Base-by-base conservation (phyloP, 2,113 vertebrate species). In the Pseudopipra pipra region DNA sequence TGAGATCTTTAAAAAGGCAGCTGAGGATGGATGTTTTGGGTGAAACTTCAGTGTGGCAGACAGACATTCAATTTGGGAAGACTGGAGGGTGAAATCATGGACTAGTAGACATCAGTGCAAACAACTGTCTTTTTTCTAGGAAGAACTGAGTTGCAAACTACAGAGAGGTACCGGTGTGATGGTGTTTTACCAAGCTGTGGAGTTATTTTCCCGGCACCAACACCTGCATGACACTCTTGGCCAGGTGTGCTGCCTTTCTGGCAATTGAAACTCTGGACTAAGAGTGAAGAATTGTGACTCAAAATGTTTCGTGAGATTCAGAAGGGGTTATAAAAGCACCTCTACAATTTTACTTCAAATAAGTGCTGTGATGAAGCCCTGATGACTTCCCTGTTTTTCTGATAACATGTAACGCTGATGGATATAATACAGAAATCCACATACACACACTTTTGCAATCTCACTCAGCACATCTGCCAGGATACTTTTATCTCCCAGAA, bases 391-490 rank as follows among this genome's bases (percentile, higher is more conserved):
- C 15, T 63, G 17, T 10, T 78, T 77, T 73, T 70, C 30, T 56
- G 51, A 25, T 47, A 72, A 62, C 7, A 56, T 56, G 0, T n/a
- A 80, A 52, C 11, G 39, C 12, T 66, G 41, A 61, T 44, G n/a
- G 27, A 70, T 44, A 52, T 24, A 55, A 63, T 9, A 51, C 4
- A 77, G n/a, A 78, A 65, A 87, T 81, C 11, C 39, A 70, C 61
- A 84, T 25, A 61, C 0, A 0, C 6, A 9, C 0, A 0, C 27
- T 81, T 77, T 47, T 81, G 65, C 15, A 61, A 35, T 44, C 15
- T 73, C 44, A 56, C 77, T 81, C 65, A 77, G 44, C 20, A 52
- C 59, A 73, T 9, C 21, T 84, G 81, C 25, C 30, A 37, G 31
- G 25, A 35, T 73, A 25, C 20, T 76, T 76, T 76, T 76, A 30